A percentile compares a stretch with the other conserved stretches of the same genome.
Evolutionary conservation across 37 sponge, comb jelly and placozoan species (phyloP).

Genomic region (Beroe forskalii): DNA sequence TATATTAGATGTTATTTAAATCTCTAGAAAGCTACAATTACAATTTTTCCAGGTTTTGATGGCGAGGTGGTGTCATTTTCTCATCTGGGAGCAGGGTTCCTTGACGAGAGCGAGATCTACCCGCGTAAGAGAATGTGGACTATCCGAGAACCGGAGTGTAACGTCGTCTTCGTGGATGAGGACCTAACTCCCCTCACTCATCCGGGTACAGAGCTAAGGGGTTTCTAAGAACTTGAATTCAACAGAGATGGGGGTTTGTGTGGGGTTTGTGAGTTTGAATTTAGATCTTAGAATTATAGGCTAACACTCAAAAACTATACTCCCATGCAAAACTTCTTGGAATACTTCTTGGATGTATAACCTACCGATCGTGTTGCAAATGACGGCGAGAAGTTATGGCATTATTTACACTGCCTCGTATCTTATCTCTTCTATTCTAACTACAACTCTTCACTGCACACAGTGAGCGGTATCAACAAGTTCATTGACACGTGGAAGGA

Average conservation of each 20-base stretch:
- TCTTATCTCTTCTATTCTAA: no score
- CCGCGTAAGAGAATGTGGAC: neutral
- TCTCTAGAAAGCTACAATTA: no score
- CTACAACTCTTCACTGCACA: no score
- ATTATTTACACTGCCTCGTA: no score
- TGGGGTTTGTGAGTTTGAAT: no score
- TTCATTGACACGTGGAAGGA: slow-evolving; percentile 15
- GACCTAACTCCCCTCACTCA: neutral
- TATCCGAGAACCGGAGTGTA: neutral
- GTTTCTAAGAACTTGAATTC: neutral
- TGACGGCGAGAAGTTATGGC: no score
- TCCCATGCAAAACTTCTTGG: no score
- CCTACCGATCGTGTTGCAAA: no score
- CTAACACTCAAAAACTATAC: no score
- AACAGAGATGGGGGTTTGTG: neutral
- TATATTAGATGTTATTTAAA: no score
- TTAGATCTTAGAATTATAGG: no score
- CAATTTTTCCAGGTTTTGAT: neutral
- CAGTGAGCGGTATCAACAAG: neutral
- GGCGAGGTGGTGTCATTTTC: neutral
- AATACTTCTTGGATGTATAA: no score
- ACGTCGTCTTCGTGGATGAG: slow-evolving; percentile 31
- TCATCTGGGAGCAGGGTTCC: neutral
- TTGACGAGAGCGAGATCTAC: neutral
- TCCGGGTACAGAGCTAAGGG: slow-evolving; percentile 12